phyloP scores from a whole-genome alignment of 2,888 invertebrate species.

The Yponomeuta sedellus region DNA sequence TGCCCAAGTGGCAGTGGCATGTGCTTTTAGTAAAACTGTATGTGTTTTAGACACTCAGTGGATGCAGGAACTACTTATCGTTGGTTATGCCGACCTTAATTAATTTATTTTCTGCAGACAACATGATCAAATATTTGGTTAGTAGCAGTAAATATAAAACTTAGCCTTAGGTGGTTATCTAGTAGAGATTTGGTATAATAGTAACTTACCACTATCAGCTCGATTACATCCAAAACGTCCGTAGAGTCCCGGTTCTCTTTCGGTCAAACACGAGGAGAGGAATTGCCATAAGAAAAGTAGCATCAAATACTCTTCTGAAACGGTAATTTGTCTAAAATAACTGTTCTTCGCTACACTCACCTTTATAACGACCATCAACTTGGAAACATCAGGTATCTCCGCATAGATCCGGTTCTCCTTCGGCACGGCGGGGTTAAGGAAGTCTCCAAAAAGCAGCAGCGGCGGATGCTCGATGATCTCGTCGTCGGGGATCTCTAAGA shows the following conservation, averaged over 20 bases:
- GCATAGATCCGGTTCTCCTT: conserved; percentile 86
- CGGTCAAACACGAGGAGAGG: not conserved
- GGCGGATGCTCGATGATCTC: conserved; percentile 78
- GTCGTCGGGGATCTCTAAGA: conserved; percentile 77
- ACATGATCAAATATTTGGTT: too few relatives aligned
- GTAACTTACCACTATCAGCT: too few relatives aligned
- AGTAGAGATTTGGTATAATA: too few relatives aligned
- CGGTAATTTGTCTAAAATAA: too few relatives aligned
- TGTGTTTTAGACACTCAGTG: too few relatives aligned
- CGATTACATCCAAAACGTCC: not conserved
- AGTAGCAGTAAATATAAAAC: too few relatives aligned
- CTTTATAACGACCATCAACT: conserved; percentile 82
- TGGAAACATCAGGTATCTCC: conserved; percentile 85
- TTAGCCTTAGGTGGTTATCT: too few relatives aligned
- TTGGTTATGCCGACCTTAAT: too few relatives aligned
- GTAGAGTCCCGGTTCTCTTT: not conserved
- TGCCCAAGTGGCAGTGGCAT: too few relatives aligned
- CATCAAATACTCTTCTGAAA: not conserved
- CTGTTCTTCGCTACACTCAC: conserved; percentile 46
- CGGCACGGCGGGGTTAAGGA: conserved; percentile 84
- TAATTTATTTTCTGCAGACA: too few relatives aligned
- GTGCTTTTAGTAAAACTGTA: too few relatives aligned
- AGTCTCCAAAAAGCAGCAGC: conserved; percentile 89
- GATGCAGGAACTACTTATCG: too few relatives aligned
- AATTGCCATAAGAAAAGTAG: not conserved